Evolutionary conservation across 2,888 invertebrate genomes (phyloP), one percentile per base, ranked within the genome.

Genomic region (Miltochrista miniata): DNA sequence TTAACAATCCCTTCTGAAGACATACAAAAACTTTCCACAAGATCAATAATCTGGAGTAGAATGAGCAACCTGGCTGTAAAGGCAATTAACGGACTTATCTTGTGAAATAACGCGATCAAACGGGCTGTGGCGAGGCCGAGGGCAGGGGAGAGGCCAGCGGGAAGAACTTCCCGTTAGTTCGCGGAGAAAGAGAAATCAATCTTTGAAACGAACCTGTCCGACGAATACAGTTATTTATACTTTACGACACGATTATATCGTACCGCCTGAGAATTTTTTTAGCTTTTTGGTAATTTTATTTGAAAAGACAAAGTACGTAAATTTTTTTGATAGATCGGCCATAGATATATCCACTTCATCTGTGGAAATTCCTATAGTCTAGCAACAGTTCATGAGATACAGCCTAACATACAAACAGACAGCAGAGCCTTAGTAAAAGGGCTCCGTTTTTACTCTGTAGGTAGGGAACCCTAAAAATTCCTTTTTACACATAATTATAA

Each of bases 51-150:
- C 74, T 72, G 75, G 72, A 71, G 74, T 78, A 72, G 79, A 78
- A 78, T 77, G 82, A 86, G 78, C 86, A 84, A 89, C 87, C 87
- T 87, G 85, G 70, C 74, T 77, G 80, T 81, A 75, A 72, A 74
- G 83, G 76, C 89, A 90, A 89, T 90, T 88, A 90, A 81, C 81
- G 77, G 84, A 81, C 83, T 87, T 85, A 88, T 87, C 87, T 84
- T 73, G 74, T 68, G 81, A 79, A 80, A 80, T 83, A 83, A 82
- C 83, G 82, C 77, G 83, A 87, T 87, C 85, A 83, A 86, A 84
- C 77, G 76, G 65, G 44, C 50, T 50, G 48, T 44, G 38, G 58
- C 49, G 31, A 13, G 45, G 59, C 45, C 44, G 45, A n/a, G 58
- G 49, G 50, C 53, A 47, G 51, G 49, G 50, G 57, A 55, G 51